Evolutionary conservation across 2,888 invertebrate species (phyloP), one percentile per base, ranked within the genome.

Genomic region (Melanotus villosus): DNA sequence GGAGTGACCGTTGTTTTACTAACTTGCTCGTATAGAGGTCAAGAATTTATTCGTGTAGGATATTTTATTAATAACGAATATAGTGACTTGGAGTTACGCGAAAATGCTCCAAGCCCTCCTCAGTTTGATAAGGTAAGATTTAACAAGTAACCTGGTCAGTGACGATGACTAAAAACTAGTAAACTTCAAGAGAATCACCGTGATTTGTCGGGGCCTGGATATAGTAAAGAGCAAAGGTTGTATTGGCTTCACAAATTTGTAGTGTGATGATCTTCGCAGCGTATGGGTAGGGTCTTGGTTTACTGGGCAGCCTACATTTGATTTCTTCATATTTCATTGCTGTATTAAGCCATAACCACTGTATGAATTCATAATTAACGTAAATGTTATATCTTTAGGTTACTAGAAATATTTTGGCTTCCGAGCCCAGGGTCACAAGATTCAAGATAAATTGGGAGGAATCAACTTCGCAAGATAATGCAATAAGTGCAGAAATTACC

Each of bases 11-110:
- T 99, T 0, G 96, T 99, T 0, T 86, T 99, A 12, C 86, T 99
- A 54, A 98, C 98, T 1, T 98, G 98, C 85, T 95, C 96, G 0
- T 99, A 98, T 82, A 87, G 94, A 75, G 83, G 83, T 6, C 97
- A 94, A 82, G 98, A 98, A 85, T 99, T 99, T 84, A 97, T 99
- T 1, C 89, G 99, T 69, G 97, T 99, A 1, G 99, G 99, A 1
- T 99, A 99, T 84, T 99, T 98, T 82, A 98, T 99, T 65, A 98
- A 98, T 82, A 99, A 98, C 81, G 98, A 98, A 82, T 99, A 99
- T 81, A 90, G 89, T 2, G 98, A 98, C 78, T 93, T 93, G 0
- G 98, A 99, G 80, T 85, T 99, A 75, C 89, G 93, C 56, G 98
- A 99, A 83, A 98, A 96, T 83, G 97, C 98, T 2, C 99, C 99